These are phyloP conservation scores for Eucidaris tribuloides DNA, from an alignment of 35 echinoderm and acorn worm genomes.

Conservation along the genomic window DNA sequence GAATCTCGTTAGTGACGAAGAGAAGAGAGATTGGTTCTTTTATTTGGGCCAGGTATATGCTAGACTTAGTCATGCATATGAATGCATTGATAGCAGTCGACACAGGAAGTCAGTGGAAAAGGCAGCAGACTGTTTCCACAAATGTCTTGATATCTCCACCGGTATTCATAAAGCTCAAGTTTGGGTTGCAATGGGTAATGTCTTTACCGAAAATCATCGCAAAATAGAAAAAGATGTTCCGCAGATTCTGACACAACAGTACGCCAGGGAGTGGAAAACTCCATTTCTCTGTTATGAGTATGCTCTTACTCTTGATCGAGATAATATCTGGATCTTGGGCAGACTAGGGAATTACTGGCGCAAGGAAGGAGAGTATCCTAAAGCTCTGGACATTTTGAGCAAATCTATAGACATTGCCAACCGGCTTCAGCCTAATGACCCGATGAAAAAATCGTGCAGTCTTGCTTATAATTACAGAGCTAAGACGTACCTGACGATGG, in stretches of 20 bases:
- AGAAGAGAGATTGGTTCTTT: slow-evolving; percentile 15
- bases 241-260: not conserved
- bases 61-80: not conserved
- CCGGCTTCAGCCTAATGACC: not conserved
- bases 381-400: not conserved
- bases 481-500: not conserved
- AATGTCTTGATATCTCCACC: not conserved
- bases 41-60: not conserved
- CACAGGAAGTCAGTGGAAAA: not conserved
- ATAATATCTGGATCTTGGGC: not conserved
- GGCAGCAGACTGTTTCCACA: not conserved
- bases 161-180: not conserved
- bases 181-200: not conserved
- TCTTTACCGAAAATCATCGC: not conserved
- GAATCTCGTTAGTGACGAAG: not conserved
- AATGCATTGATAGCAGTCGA: not conserved
- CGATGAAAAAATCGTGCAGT: not conserved
- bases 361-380: not conserved
- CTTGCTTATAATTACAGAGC: not conserved
- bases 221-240: not conserved
- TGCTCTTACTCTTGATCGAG: not conserved
- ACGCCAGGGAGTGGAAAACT: not conserved
- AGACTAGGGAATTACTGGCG: not conserved
- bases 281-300: not conserved
- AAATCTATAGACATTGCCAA: not conserved